Conservation (phyloP, 1,140 invertebrate genomes). For the Trichonephila inaurata region DNA sequence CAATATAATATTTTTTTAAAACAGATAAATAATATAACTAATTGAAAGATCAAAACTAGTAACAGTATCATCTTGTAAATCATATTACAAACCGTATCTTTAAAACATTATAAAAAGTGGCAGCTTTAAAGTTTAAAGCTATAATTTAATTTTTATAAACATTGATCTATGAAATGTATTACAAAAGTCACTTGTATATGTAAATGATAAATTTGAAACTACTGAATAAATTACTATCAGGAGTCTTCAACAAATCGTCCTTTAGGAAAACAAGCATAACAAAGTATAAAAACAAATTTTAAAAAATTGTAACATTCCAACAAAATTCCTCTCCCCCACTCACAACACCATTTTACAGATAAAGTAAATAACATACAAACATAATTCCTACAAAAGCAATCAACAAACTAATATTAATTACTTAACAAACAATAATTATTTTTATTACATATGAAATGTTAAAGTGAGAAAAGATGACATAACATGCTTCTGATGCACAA, state of each 20-base stretch:
- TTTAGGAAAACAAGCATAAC: background rate
- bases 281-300: background rate
- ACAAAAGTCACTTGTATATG: slow-evolving; percentile 7
- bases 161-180: background rate
- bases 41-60: background rate
- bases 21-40: background rate
- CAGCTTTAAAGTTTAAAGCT: slow-evolving; percentile 7
- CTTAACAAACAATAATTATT: too few species aligned
- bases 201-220: background rate
- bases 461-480: too few species aligned
- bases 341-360: background rate
- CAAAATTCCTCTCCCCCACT: too few species aligned
- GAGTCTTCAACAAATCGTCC: background rate
- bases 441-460: too few species aligned
- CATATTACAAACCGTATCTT: background rate
- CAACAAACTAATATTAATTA: too few species aligned
- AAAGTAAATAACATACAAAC: background rate
- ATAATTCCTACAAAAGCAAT: background rate
- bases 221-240: slow-evolving; percentile 8
- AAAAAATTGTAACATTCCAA: background rate
- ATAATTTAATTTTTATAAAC: background rate
- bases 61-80: background rate
- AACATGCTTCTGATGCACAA: too few species aligned
- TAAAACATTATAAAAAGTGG: background rate
- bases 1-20: background rate